phyloP scores from a whole-genome alignment of 2,888 invertebrate genomes.

The Netelia melanura region DNA sequence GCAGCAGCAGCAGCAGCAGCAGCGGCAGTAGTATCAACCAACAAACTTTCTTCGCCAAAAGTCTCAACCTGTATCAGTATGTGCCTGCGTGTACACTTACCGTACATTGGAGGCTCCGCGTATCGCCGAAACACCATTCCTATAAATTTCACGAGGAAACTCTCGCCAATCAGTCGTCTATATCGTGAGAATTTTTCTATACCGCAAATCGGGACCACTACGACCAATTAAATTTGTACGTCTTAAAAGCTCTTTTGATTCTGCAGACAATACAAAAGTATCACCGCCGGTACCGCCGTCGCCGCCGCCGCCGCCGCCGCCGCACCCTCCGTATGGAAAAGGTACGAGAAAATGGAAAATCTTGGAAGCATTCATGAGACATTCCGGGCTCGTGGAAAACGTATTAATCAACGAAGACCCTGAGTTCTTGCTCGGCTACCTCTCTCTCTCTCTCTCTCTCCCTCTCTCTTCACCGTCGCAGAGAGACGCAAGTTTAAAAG shows the following conservation, averaged over 20 bases:
- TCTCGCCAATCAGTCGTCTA: neutral
- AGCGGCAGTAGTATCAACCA: neutral
- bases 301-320: too few relatives aligned
- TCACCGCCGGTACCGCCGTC: too few relatives aligned
- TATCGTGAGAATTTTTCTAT: neutral
- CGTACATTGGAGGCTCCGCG: too few relatives aligned
- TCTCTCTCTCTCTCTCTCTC: neutral
- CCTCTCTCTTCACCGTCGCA: constrained; percentile 58
- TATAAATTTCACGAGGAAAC: constrained; percentile 51
- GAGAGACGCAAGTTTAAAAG: constrained; percentile 43
- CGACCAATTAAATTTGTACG: constrained; percentile 53
- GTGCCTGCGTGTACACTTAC: neutral
- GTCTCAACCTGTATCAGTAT: neutral
- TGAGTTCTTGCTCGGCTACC: constrained; percentile 25
- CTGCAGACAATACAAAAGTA: neutral
- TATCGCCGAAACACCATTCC: constrained; percentile 5
- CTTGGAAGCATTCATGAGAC: constrained; percentile 53
- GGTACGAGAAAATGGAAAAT: constrained; percentile 23
- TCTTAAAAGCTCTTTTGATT: constrained; percentile 32
- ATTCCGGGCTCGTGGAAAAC: constrained; percentile 65
- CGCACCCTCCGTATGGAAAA: neutral
- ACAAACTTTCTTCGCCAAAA: constrained; percentile 56
- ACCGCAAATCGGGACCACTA: neutral
- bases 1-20: neutral
- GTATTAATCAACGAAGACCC: constrained; percentile 63